Evolutionary conservation across 2,888 invertebrate genomes (phyloP), one percentile per base, ranked within the genome.

Genomic region (Rhagophthalmus giganteus): DNA sequence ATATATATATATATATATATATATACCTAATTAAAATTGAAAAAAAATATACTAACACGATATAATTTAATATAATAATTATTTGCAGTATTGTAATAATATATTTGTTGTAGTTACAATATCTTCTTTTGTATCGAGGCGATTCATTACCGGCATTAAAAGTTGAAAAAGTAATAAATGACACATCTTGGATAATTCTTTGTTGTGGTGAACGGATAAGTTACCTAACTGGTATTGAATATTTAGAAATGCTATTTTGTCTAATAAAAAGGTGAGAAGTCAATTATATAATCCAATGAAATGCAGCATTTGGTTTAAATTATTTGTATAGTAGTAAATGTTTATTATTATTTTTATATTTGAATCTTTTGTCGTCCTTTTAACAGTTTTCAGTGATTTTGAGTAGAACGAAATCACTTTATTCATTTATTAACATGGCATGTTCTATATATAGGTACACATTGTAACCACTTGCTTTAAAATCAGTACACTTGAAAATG

Each of bases 171-270:
- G 15, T 61, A 10, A 40, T 62, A 24, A 40, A 55, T 11, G 30
- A 38, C 10, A 63, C 61, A 9, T 45, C 62, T 12, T 67, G 68
- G 55, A 63, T 73, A 33, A 57, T 70, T 39, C 48, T 61, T 26
- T 52, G 58, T 7, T 63, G 56, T 6, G 65, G 65, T 12, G 57
- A 40, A 12, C 58, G 59, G 26, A 65, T 61, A 39, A 69, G 70
- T 51, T 65, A 70, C 42, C 57, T 67, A 45, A 69, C 69, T 2
- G 62, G 62, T n/a, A 58, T 65, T 15, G 54, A 70, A 1, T 72
- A 70, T 54, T 66, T 71, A 53, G 71, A 74, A 56, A 59, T 71
- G 7, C 1, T 52, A 30, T 11, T 33, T 2, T n/a, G 5, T 32
- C 20, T 46, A 27, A 31, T 47, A 13, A 34, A 13, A 5, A 32